Evolutionary conservation across 2,113 vertebrate species (phyloP).

Genomic region (Poecilia latipinna): DNA sequence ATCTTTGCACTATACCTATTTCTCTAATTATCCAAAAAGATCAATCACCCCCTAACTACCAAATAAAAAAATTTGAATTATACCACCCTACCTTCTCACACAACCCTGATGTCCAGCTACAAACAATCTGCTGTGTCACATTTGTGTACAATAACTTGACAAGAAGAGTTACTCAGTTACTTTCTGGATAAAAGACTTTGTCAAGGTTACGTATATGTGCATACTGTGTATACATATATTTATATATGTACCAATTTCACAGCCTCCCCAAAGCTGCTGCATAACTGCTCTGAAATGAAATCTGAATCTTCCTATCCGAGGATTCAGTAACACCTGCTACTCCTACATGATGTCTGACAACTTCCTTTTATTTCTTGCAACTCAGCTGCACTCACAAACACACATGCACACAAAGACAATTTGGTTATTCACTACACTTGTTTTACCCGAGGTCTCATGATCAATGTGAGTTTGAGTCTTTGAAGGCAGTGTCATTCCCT

Average conservation of each 20-base stretch:
- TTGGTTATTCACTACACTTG: background rate
- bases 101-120: background rate
- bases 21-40: background rate
- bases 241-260: no score
- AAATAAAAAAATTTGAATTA: no score
- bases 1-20: background rate
- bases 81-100: background rate
- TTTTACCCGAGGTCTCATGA: background rate
- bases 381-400: no score
- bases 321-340: background rate
- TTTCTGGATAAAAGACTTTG: conserved; percentile 29
- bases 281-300: background rate
- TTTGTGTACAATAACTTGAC: background rate
- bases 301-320: no score
- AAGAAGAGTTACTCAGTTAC: background rate
- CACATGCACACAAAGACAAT: background rate
- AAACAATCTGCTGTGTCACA: background rate
- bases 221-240: background rate
- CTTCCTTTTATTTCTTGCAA: conserved; percentile 47
- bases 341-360: background rate
- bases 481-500: conserved; percentile 29
- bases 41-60: no score
- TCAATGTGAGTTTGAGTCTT: conserved; percentile 20
- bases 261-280: background rate
- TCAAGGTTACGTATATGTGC: conserved; percentile 33